Evolutionary conservation across 2,888 invertebrate genomes (phyloP), one percentile per base, ranked within the genome.

Genomic region (Agonopterix subpropinquella): DNA sequence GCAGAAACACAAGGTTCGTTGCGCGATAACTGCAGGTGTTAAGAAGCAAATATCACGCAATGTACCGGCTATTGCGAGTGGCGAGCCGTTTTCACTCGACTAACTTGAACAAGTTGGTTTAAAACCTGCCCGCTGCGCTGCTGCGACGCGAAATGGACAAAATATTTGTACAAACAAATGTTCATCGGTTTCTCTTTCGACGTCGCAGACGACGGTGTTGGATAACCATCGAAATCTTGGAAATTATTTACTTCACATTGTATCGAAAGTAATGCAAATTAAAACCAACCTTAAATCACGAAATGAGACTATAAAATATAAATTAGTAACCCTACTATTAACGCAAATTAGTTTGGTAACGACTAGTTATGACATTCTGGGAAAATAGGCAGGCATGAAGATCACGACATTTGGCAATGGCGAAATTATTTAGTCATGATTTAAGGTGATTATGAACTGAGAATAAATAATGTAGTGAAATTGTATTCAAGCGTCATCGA

Each of bases 111-210:
- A 65, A 65, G 59, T 66, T 68, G 65, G 71, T 73, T 65, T 65
- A 74, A 71, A 80, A 81, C 80, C 78, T 77, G 79, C 75, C 70
- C 53, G 63, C 54, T 59, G 63, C 53, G 63, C 54, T 59, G 63
- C 52, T 49, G 57, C 71, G 57, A 58, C 62, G 72, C 67, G 62
- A 78, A 80, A 74, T 75, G 70, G 56, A 70, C 75, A 74, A 80
- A 80, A 79, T 80, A 77, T 81, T 80, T 79, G 77, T 73, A 68
- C 70, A 80, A 78, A 77, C 73, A 72, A 64, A 78, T 70, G 60
- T 67, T 70, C 62, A 55, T 63, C 68, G 76, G 70, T 84, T 82
- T 81, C 79, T 77, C 77, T 80, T 79, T 73, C 64, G 65, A 42
- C 51, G 46, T 41, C 44, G 45, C 51, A 43, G 51, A 45, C 48